Base-by-base conservation (phyloP, 2,113 vertebrate genomes). In the Gavialis gangeticus region DNA sequence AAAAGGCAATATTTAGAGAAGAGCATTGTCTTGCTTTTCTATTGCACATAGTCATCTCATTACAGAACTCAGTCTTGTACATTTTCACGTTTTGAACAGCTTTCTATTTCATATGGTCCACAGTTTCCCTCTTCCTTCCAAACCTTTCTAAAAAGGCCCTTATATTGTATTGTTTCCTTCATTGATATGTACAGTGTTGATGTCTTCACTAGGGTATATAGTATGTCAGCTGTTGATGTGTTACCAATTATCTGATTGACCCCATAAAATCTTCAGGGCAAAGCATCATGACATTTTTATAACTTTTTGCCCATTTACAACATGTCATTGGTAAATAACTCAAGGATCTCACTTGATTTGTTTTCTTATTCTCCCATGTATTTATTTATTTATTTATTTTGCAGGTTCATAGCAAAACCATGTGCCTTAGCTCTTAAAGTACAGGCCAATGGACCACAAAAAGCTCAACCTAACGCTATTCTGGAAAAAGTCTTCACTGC, bases 401-500 rank as follows among this genome's bases (percentile, higher is more conserved):
- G 59, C 97, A 99, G 99, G 98, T 99, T 99, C 94, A 98, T 99
- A 97, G 99, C 99, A 56, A 99, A 98, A 98, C 99, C 99, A 11
- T 99, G 99, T 98, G 99, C 99, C 81, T 98, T 99, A 98, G 99
- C 98, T 93, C 98, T 99, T 95, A 99, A 99, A 97, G 99, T 99
- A 92, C 99, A 99, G 98, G 98, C 98, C 90, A 99, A 97, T 5
- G 99, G 99, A 95, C 99, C 99, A 14, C 99, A 99, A 82, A 99
- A 99, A 97, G 99, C 99, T 85, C 99, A 99, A 90, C 99, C 99
- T 88, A 99, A 99, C 80, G 99, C 99, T 69, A 99, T 99, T 93
- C 96, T 99, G 98, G 99, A 99, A 97, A 99, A 99, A 97, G 99
- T 99, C 92, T 99, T 99, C 98, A 99, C 99, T 76, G 99, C 99